Base-by-base conservation (phyloP, 2,888 invertebrate genomes). In the Monoplex corrugatus region DNA sequence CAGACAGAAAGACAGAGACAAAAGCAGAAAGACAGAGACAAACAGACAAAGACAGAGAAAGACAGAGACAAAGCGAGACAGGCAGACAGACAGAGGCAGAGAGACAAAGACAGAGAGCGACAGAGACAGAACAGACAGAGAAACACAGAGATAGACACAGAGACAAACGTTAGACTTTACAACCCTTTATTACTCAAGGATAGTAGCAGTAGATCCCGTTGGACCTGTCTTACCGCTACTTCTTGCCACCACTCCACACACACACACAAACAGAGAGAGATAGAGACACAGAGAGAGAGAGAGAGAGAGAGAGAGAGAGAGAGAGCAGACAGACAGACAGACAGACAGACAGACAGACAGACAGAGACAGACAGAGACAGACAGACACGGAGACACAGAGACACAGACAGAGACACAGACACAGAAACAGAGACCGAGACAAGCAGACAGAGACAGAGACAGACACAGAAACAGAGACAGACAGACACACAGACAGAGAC, bases 321-420 rank as follows among this genome's bases (percentile, higher is more conserved):
- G 19, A 50, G 50, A 32, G n/a, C n/a, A 32, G 16, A 2, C 8
- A 13, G 50, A 50, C 8, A 8, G 16, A 50, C 16, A 16, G 16
- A 72, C 72, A 32, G 32, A 72, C 72, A 72, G 32, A 72, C 72
- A 72, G 8, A 72, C 72, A 72, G 32, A 72, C 72, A 72, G 32
- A 72, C 72, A 72, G 32, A 72, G 32, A 72, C 72, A 72, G 32
- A 72, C 72, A 72, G 32, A 72, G 32, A 72, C 72, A 72, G 32
- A 72, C 72, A 72, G 32, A 72, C 72, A 72, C 72, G 35, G 32
- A 72, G 2, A 72, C 72, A 32, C 32, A 72, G 32, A 32, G 32
- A 72, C 72, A 32, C 72, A 72, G 6, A 32, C 72, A 72, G 2
- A 28, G 57, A 28, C 19, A 5, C 19, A n/a, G 57, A n/a, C n/a